Percentiles rank a stretch among this genome's conserved stretches.
Conservation (phyloP, 2,888 invertebrate genomes). For the Halictus quadricinctus region DNA sequence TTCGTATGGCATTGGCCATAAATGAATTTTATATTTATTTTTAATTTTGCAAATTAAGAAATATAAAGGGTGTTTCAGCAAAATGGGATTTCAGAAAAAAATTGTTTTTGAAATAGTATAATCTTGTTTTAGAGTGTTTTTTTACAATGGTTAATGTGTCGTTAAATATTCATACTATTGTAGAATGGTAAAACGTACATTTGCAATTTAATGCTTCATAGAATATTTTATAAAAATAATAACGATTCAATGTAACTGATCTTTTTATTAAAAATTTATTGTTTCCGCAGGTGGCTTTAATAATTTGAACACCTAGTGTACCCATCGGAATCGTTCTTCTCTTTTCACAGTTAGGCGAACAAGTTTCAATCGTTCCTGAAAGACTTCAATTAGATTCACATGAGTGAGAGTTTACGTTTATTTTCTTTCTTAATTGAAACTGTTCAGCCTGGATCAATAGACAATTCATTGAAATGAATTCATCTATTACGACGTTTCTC, state of each 20-base stretch:
- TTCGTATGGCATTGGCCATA: too few species aligned
- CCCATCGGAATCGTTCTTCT: background rate
- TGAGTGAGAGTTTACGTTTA: background rate
- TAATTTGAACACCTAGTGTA: background rate
- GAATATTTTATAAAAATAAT: too few species aligned
- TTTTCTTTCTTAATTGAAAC: background rate
- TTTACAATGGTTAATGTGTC: too few species aligned
- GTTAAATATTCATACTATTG: too few species aligned
- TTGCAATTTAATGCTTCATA: too few species aligned
- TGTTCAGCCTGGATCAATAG: background rate
- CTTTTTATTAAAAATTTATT: too few species aligned
- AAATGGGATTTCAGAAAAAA: background rate
- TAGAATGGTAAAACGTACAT: too few species aligned
- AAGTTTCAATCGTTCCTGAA: background rate
- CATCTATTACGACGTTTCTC: background rate
- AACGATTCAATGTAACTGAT: too few species aligned
- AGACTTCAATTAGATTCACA: background rate
- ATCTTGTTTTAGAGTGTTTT: too few species aligned
- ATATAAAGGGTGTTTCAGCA: background rate
- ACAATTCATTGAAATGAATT: background rate
- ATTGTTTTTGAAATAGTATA: background rate
- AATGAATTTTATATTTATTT: background rate
- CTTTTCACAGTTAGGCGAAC: background rate
- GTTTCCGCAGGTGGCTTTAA: background rate
- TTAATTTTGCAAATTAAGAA: background rate